These are phyloP conservation scores for Cryptoblepharus egeriae DNA, from an alignment of 2,797 vertebrate species.

Conservation along the genomic window DNA sequence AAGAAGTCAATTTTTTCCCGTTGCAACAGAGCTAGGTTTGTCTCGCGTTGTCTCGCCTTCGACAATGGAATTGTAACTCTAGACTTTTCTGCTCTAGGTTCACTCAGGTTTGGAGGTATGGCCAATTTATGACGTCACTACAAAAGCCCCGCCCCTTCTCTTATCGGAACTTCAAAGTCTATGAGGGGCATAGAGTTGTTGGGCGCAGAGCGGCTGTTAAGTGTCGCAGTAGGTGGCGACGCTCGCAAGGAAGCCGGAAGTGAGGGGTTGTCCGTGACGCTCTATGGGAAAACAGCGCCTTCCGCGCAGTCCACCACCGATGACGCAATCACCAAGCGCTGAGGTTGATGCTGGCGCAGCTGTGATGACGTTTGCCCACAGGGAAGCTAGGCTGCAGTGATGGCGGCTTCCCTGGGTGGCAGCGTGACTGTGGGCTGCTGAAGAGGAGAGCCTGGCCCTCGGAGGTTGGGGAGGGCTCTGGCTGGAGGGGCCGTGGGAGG, in stretches of 20 bases:
- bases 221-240: too few species aligned
- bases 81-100: too few species aligned
- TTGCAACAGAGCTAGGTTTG: too few species aligned
- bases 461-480: background rate
- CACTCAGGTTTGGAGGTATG: background rate
- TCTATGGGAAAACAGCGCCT: background rate
- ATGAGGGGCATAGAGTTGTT: background rate
- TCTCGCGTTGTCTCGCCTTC: too few species aligned
- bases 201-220: too few species aligned
- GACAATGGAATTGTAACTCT: too few species aligned
- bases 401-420: background rate
- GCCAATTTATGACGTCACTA: background rate
- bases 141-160: background rate
- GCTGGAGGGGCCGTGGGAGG: too few species aligned
- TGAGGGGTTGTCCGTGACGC: accelerated
- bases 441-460: background rate
- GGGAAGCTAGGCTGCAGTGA: background rate
- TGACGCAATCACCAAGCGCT: background rate
- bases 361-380: background rate
- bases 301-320: too few species aligned
- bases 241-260: background rate
- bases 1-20: too few species aligned
- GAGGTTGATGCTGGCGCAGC: background rate
- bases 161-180: background rate
- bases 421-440: background rate